Conservation (phyloP, 1,140 invertebrate species). For the Lanistes nyassanus region DNA sequence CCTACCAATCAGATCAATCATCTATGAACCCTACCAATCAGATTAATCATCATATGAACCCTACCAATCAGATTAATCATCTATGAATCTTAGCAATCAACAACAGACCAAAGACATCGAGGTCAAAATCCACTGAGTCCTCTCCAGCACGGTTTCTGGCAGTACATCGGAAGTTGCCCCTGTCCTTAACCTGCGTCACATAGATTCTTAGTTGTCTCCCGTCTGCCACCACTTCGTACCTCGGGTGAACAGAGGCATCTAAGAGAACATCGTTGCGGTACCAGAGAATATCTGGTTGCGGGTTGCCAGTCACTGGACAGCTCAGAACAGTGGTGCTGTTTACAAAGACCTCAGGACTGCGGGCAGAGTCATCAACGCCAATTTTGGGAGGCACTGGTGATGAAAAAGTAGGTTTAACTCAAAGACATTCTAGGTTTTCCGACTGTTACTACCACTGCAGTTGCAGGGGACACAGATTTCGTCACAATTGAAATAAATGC, state of each 20-base stretch:
- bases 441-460: too few species aligned
- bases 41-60: too few species aligned
- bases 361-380: conserved; percentile 37
- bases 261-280: conserved; percentile 37
- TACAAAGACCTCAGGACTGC: conserved; percentile 62
- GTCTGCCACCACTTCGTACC: conserved; percentile 46
- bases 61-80: too few species aligned
- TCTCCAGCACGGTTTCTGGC: conserved; percentile 65
- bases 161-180: conserved; percentile 55
- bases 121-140: conserved; percentile 60
- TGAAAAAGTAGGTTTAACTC: background rate
- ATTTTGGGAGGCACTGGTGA: conserved; percentile 62
- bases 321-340: conserved; percentile 64
- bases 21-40: background rate
- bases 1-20: too few species aligned
- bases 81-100: background rate
- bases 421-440: too few species aligned
- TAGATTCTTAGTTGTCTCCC: conserved; percentile 58
- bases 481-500: too few species aligned
- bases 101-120: conserved; percentile 66
- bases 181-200: conserved; percentile 43
- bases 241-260: conserved; percentile 33
- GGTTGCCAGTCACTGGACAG: conserved; percentile 68
- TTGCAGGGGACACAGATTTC: too few species aligned
- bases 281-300: conserved; percentile 68